Base-by-base conservation (phyloP, 2,888 invertebrate genomes). In the Nemotelus nigrinus region DNA sequence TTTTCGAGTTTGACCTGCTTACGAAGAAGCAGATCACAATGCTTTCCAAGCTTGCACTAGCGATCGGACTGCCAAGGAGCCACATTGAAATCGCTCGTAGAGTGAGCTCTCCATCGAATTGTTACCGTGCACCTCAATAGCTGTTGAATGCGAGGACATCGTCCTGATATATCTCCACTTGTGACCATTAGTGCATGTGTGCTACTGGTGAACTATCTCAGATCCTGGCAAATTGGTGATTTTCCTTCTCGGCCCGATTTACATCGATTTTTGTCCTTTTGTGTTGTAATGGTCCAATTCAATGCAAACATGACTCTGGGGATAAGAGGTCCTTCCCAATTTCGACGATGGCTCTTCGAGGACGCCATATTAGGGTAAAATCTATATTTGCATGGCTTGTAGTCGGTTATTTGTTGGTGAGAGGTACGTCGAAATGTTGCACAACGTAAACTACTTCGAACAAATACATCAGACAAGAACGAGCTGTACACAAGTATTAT, bases 1-100 rank as follows among this genome's bases (percentile, higher is more conserved):
- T 79, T 78, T 79, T 79, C 75, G 65, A 79, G 78, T 79, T 74
- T 79, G 79, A 79, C 79, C 79, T 79, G 70, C 63, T 79, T 79
- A 71, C 55, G 43, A 58, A 25, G 41, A 70, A 44, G 55, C 39
- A 60, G 48, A 74, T 71, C 79, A 74, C 79, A 79, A 74, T 74
- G 71, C 70, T 64, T 76, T 43, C 70, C 0, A 6, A 10, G 1
- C 4, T 63, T 39, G 53, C 43, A 39, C 39, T n/a, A 70, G 25
- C 25, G 60, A 5, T 7, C 7, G 60, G 5, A 39, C 43, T 70
- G 70, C 6, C 10, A 55, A 39, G 55, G 25, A 63, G 63, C 63
- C 2, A 63, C 3, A 43, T 50, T 50, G 65, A 10, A 25, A 65
- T 45, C 43, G 8, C 25, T 39, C 43, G 57, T 57, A 58, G 58